Evolutionary conservation across 2,888 invertebrate genomes (phyloP).

Genomic region (Julus scandinavius): DNA sequence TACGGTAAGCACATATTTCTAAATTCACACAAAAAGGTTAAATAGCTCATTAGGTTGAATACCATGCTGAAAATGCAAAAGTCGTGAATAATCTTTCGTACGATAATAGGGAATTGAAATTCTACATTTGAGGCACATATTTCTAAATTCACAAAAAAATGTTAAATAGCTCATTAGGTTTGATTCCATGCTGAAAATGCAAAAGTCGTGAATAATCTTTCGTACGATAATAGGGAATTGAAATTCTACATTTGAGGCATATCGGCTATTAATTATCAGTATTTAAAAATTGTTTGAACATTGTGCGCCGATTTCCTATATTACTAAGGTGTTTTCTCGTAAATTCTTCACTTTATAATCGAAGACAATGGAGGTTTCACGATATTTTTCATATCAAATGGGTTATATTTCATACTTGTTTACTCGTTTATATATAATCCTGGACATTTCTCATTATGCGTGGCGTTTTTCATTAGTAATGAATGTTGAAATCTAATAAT

Average conservation of each 20-base stretch:
- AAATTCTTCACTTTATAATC: neutral
- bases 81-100: neutral
- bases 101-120: neutral
- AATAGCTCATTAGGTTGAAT: neutral
- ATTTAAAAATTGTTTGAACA: neutral
- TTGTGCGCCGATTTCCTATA: neutral
- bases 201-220: neutral
- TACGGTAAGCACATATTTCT: neutral
- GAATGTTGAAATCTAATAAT: neutral
- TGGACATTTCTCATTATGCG: neutral
- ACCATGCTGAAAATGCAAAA: neutral
- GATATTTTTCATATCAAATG: neutral
- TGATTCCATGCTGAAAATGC: neutral
- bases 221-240: neutral
- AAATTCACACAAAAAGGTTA: too few species aligned
- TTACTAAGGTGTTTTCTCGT: neutral
- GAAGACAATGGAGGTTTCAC: neutral
- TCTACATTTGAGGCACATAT: neutral
- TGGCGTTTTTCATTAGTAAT: neutral
- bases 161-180: neutral
- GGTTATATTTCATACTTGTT: neutral
- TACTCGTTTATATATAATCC: slow-evolving; percentile 12
- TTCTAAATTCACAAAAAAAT: too few species aligned
- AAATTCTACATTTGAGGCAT: neutral
- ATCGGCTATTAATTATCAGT: slow-evolving; percentile 1